Evolutionary conservation across 2,888 invertebrate genomes (phyloP), one percentile per base, ranked within the genome.

Genomic region (Koerneria pararmatus): DNA sequence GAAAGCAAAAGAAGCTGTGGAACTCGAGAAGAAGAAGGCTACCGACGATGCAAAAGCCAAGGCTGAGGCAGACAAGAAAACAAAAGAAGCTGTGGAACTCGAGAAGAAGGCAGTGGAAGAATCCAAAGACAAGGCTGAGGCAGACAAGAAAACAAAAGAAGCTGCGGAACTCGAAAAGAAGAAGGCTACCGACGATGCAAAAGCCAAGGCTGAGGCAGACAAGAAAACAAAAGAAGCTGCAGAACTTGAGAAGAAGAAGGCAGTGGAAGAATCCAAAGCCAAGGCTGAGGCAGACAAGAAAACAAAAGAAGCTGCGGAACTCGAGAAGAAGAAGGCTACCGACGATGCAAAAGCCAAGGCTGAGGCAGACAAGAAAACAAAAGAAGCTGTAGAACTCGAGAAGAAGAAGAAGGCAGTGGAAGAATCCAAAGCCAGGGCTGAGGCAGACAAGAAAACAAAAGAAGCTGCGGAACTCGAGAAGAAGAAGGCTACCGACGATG

Each of bases 271-370:
- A n/a, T 29, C 27, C n/a, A 32, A 57, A 8, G 32, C 27, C 51
- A 63, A 66, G 57, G 32, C 60, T 46, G 65, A 63, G 66, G 53
- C 57, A 51, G 58, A 51, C n/a, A n/a, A n/a, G n/a, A n/a, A n/a
- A n/a, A n/a, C n/a, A n/a, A n/a, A n/a, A n/a, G n/a, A n/a, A n/a
- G n/a, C n/a, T n/a, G n/a, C n/a, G n/a, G n/a, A n/a, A n/a, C n/a
- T n/a, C 1, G 58, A 48, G 22, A 65, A 66, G 1, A 60, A 59
- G 0, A 65, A 68, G 65, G 37, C 66, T 4, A 37, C 48, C 24
- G 62, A n/a, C n/a, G n/a, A 67, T 34, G 49, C 49, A 11, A 46
- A 46, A n/a, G 56, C 46, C 54, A 61, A 60, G 0, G 34, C 62
- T 34, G 62, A 66, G 29, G 56, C 31, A 32, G 27, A 11, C 11